Evolutionary conservation across 2,888 invertebrate species (phyloP), one percentile per base, ranked within the genome.

Genomic region (Petrophora chlorosata): DNA sequence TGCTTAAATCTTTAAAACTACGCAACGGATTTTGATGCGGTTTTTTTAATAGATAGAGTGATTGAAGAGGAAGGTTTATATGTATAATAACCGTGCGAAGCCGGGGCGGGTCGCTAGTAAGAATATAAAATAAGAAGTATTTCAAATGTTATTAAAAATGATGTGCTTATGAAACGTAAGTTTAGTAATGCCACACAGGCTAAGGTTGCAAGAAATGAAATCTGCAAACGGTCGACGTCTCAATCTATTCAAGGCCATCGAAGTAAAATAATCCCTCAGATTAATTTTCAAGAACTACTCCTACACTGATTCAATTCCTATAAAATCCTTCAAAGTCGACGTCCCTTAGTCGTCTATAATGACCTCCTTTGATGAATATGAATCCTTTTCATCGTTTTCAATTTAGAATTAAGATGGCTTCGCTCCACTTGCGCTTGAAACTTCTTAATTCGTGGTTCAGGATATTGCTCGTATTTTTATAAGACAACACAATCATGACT

Each of bases 401-500:
- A 70, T 64, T 69, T 67, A 62, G 50, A 63, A 41, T 38, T 48
- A 33, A 22, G 39, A 9, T 52, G 62, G 44, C 52, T 57, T 56
- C 61, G 56, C 72, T 64, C 69, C 67, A 64, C 73, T 55, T 65
- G 9, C 4, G 22, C 65, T 59, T 66, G 65, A 67, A 57, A 61
- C 67, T 69, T 70, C 9, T 15, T 71, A 69, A 73, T 70, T 75
- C 73, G 60, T 65, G 65, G 56, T 46, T 47, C 55, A 68, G 75
- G 85, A 84, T 88, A 85, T 85, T n/a, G n/a, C n/a, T n/a, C n/a
- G n/a, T 84, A 86, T 88, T 89, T 89, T 89, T 88, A 76, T 79
- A 76, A 66, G 73, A 82, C 78, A 85, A 89, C 80, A 82, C 84
- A 85, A 87, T 87, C 86, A 82, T 76, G 82, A 87, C 82, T 89